Conservation (phyloP, 2,888 invertebrate genomes). For the Diadegma fenestrale region DNA sequence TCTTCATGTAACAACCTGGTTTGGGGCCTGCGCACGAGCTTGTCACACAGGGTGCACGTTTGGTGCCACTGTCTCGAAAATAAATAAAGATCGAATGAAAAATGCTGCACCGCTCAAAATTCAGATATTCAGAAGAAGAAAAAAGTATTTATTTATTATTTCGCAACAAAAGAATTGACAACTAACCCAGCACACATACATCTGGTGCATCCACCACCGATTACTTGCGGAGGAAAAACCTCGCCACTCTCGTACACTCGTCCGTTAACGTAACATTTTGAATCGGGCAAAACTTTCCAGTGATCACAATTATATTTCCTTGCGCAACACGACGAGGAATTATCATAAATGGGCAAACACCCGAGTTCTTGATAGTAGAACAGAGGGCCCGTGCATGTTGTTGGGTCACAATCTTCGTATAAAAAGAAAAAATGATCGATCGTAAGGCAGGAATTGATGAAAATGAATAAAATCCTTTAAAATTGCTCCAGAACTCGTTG, state of each 20-base stretch:
- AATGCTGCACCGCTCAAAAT: background rate
- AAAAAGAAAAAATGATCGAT: background rate
- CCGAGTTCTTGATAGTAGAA: conserved; percentile 73
- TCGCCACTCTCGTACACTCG: conserved; percentile 74
- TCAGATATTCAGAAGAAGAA: background rate
- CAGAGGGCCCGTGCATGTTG: conserved; percentile 75
- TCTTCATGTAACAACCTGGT: conserved; percentile 7
- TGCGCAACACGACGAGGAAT: conserved; percentile 75
- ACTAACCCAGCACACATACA: conserved; percentile 20
- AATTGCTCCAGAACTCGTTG: no score
- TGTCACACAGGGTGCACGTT: background rate
- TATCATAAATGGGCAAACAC: conserved; percentile 74
- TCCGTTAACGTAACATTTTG: conserved; percentile 77
- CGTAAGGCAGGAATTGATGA: background rate
- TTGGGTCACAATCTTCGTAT: background rate
- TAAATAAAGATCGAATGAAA: background rate
- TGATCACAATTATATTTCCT: conserved; percentile 76
- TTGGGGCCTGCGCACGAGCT: conserved; percentile 4
- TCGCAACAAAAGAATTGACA: background rate
- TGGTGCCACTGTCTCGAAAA: conserved; percentile 6
- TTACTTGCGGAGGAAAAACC: conserved; percentile 17
- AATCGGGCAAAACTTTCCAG: conserved; percentile 62
- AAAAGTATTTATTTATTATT: no score
- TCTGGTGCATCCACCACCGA: background rate
- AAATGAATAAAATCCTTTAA: background rate